Evolutionary conservation across 2,888 invertebrate species (phyloP).

Genomic region (Heliconius sara): DNA sequence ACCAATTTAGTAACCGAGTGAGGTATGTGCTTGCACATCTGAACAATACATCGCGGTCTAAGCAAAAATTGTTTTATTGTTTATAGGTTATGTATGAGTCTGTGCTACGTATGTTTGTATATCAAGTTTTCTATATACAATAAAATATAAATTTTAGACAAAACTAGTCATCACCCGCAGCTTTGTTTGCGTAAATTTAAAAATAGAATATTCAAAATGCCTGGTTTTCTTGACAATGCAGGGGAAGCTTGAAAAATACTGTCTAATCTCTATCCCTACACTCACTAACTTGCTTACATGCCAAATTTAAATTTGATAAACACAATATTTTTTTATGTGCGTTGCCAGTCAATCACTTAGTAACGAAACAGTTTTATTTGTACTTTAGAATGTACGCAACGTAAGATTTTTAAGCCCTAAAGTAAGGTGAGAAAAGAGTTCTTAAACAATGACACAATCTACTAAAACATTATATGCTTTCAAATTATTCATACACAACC

Average conservation of each 20-base stretch:
- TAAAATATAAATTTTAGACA: not conserved
- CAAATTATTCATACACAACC: not conserved
- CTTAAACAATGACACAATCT: not conserved
- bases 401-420: not conserved
- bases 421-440: no score
- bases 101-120: not conserved
- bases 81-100: not conserved
- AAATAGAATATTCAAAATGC: no score
- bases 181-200: not conserved
- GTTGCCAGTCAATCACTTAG: no score
- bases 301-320: no score
- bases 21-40: conserved; percentile 45
- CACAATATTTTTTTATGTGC: no score
- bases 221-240: no score
- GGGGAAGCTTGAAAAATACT: no score
- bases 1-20: conserved; percentile 48
- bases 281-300: no score
- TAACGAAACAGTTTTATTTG: no score
- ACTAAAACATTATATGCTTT: not conserved
- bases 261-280: no score
- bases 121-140: not conserved
- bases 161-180: no score
- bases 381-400: not conserved
- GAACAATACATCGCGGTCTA: conserved; percentile 5
- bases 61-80: not conserved